These are phyloP conservation scores for Toxotes jaculatrix DNA, from an alignment of 2,113 vertebrate genomes.

Conservation along the genomic window DNA sequence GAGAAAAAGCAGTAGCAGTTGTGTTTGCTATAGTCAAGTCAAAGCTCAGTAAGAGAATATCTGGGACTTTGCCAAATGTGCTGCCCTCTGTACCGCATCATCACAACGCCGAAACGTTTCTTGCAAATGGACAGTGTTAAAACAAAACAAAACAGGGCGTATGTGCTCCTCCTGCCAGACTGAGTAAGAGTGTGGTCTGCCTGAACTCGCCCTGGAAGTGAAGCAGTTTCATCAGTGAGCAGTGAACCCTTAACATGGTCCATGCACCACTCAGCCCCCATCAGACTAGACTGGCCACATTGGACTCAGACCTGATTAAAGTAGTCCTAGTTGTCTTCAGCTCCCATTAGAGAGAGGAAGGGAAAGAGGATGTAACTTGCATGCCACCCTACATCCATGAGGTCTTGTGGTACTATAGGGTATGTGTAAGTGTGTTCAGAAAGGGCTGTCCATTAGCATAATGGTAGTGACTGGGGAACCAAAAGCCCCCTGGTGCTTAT, in stretches of 20 bases:
- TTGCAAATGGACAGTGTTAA: constrained; percentile 65
- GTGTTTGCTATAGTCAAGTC: constrained; percentile 45
- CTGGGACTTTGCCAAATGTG: constrained; percentile 63
- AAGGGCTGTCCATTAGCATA: constrained; percentile 72
- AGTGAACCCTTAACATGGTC: constrained; percentile 80
- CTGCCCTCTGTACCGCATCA: constrained; percentile 64
- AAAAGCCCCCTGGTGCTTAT: constrained; percentile 66
- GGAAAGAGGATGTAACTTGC: constrained; percentile 64
- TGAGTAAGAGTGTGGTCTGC: constrained; percentile 73
- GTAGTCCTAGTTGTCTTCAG: constrained; percentile 76
- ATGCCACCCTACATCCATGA: constrained; percentile 71
- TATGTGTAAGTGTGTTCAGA: constrained; percentile 66
- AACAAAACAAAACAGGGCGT: constrained; percentile 75
- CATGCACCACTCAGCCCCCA: constrained; percentile 79
- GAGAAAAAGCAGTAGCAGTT: constrained; percentile 35
- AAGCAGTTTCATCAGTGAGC: constrained; percentile 81
- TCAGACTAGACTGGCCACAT: constrained; percentile 75
- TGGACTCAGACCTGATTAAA: constrained; percentile 83
- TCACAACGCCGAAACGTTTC: constrained; percentile 67
- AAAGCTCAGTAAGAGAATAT: constrained; percentile 62
- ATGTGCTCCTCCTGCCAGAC: constrained; percentile 78
- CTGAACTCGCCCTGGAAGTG: constrained; percentile 77
- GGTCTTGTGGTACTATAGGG: constrained; percentile 67
- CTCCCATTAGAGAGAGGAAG: constrained; percentile 71
- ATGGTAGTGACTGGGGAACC: constrained; percentile 77